phyloP scores from a whole-genome alignment of 2,113 vertebrate species.

The Salminus brasiliensis region DNA sequence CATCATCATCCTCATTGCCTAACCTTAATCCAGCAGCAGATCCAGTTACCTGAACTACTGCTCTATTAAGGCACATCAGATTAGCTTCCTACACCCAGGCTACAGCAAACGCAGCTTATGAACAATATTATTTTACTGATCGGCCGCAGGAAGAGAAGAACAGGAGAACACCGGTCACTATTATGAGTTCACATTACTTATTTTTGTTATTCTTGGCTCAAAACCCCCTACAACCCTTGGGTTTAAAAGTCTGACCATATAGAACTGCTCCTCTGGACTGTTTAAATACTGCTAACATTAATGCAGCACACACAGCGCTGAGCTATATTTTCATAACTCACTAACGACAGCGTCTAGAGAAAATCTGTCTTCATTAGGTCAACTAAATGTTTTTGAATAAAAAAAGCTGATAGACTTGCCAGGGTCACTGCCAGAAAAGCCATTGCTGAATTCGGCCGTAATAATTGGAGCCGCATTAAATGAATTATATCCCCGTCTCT shows the following conservation, averaged over 20 bases:
- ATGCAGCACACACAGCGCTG: not conserved
- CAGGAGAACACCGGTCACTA: slow-evolving; percentile 10
- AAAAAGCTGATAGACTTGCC: not conserved
- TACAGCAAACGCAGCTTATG: slow-evolving; percentile 14
- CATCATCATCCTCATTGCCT: no score
- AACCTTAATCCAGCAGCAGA: not conserved
- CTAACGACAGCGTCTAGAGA: slow-evolving; percentile 16
- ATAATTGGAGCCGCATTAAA: not conserved
- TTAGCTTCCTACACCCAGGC: not conserved
- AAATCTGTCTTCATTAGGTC: slow-evolving; percentile 25
- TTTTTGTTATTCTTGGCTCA: slow-evolving; percentile 37
- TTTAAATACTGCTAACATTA: slow-evolving; percentile 25
- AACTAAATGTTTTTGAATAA: slow-evolving; percentile 2
- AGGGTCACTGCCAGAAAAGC: not conserved
- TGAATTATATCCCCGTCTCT: slow-evolving; percentile 3
- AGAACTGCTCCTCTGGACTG: not conserved
- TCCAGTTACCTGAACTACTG: not conserved
- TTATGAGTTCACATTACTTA: slow-evolving; percentile 22
- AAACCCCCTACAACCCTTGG: slow-evolving; percentile 3
- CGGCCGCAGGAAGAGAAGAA: not conserved
- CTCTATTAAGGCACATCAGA: not conserved
- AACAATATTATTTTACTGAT: slow-evolving; percentile 7
- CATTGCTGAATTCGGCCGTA: not conserved
- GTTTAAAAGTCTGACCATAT: not conserved
- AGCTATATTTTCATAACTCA: slow-evolving; percentile 37